Base-by-base conservation (phyloP, 2,113 vertebrate genomes). In the Zeus faber region DNA sequence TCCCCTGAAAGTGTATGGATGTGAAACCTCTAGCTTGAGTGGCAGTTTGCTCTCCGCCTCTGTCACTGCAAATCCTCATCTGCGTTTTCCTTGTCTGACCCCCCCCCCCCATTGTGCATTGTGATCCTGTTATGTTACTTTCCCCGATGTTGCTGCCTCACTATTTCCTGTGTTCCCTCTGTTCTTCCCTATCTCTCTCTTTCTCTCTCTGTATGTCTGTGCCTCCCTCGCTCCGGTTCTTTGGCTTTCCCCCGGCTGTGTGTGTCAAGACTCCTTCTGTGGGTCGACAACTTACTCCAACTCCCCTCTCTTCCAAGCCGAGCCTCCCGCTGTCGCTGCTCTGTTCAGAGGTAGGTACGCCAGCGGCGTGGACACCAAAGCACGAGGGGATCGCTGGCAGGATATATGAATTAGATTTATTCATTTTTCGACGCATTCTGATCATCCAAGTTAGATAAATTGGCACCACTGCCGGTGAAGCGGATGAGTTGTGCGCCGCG, bases 261-360 rank as follows among this genome's bases (percentile, higher is more conserved):
- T 74, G 45, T 91, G 82, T 89, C 86, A 94, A n/a, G 92, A 93
- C 85, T 92, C 91, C 84, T 92, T 94, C 88, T 92, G 90, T 90
- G 91, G 86, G 82, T 87, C 86, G 77, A 82, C 86, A 82, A 83
- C 83, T 87, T 93, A 91, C 78, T 83, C 85, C 91, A 92, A 86
- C 29, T 84, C 90, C 86, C 77, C 90, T 60, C 83, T 91, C 85
- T 91, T 89, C 86, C 79, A 85, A 65, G 85, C 81, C 81, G 92
- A 93, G 65, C 80, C 91, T 86, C 85, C 90, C 88, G 55, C 88
- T 75, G 79, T 93, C 91, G 89, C 91, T 87, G 89, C 88, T 89
- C 90, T 95, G 83, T 93, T 94, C 82, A 89, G 86, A 93, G 90
- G 89, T 94, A 91, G 81, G 90, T 93, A 71, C 46, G 21, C 2